phyloP scores from a whole-genome alignment of 2,113 vertebrate species.

The Anguilla japonica region DNA sequence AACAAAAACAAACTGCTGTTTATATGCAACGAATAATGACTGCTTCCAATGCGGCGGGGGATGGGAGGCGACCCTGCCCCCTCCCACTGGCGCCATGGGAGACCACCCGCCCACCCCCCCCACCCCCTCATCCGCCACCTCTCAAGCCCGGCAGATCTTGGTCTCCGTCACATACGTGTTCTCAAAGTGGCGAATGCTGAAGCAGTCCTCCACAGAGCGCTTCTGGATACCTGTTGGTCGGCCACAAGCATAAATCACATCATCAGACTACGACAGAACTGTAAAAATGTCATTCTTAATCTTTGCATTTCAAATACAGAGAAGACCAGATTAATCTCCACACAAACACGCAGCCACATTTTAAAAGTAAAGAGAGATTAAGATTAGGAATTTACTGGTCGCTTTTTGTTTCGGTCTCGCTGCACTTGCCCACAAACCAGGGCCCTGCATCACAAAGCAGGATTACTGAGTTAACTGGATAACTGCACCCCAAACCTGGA shows the following conservation, averaged over 20 bases:
- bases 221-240: slow-evolving; percentile 79
- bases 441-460: too few species aligned
- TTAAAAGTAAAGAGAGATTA: too few species aligned
- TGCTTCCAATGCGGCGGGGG: slow-evolving; percentile 33
- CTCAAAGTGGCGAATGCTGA: slow-evolving; percentile 87
- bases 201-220: slow-evolving; percentile 82
- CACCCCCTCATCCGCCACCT: slow-evolving; percentile 6
- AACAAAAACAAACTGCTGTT: slow-evolving; percentile 31
- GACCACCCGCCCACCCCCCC: neutral
- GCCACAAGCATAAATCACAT: slow-evolving; percentile 8
- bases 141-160: slow-evolving; percentile 84
- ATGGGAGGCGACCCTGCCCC: slow-evolving; percentile 25
- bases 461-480: too few species aligned
- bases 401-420: too few species aligned
- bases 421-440: too few species aligned
- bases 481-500: too few species aligned
- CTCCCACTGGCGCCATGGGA: neutral
- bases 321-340: neutral
- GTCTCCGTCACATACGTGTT: slow-evolving; percentile 89
- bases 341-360: too few species aligned
- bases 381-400: too few species aligned
- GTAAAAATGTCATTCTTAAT: too few species aligned
- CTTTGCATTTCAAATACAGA: neutral
- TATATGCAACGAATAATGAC: slow-evolving; percentile 59
- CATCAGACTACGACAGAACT: too few species aligned